These are phyloP conservation scores for Champsocephalus gunnari DNA, from an alignment of 2,797 vertebrate genomes.

Conservation along the genomic window DNA sequence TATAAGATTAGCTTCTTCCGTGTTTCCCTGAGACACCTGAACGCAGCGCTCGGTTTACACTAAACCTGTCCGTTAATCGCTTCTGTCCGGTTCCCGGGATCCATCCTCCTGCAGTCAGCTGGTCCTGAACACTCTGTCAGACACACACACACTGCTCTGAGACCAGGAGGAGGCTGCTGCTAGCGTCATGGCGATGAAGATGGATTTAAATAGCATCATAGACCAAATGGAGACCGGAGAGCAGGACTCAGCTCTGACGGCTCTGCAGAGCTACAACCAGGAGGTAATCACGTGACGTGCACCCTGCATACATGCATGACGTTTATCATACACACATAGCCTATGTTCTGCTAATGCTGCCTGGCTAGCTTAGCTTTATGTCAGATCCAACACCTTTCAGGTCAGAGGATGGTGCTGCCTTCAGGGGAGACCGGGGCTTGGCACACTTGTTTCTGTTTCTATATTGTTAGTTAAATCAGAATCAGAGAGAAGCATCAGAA, in stretches of 20 bases:
- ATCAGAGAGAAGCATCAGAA: no score
- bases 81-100: constrained; percentile 35
- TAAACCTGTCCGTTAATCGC: constrained; percentile 66
- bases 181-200: constrained; percentile 63
- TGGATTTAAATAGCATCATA: constrained; percentile 88
- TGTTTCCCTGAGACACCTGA: constrained; percentile 37
- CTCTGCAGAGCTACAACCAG: constrained; percentile 88
- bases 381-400: neutral
- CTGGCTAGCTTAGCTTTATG: no score
- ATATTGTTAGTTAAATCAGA: no score
- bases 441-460: neutral
- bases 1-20: neutral
- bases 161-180: neutral
- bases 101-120: constrained; percentile 57
- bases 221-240: constrained; percentile 88
- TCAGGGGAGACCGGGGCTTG: neutral
- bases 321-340: neutral
- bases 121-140: constrained; percentile 34
- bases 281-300: constrained; percentile 83
- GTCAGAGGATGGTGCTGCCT: neutral
- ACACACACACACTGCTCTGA: constrained; percentile 1
- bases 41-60: constrained; percentile 38
- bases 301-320: neutral
- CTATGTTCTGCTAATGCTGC: no score
- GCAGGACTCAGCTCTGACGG: constrained; percentile 84